Percentiles rank a stretch among this genome's conserved stretches.
These are phyloP conservation scores for Mythimna lalbum DNA, from an alignment of 2,888 invertebrate species.

Conservation along the genomic window DNA sequence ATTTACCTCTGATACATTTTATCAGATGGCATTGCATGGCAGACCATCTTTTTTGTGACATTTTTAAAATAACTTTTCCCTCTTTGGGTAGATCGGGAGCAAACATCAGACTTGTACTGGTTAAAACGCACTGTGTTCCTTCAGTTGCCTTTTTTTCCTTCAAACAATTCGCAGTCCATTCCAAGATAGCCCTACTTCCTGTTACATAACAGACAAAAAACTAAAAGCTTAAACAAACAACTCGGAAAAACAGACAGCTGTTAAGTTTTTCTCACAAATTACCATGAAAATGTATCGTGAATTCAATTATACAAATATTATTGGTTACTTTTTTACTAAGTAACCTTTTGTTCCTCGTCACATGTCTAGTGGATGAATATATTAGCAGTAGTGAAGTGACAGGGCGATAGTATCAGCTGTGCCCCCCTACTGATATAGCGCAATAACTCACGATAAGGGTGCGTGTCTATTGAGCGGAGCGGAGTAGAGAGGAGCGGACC, in stretches of 20 bases:
- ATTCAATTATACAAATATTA: conserved; percentile 44
- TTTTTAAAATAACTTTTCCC: too few species aligned
- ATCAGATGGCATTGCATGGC: too few species aligned
- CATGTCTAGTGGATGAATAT: conserved; percentile 30
- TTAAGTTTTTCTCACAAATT: conserved; percentile 34
- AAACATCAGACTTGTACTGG: too few species aligned
- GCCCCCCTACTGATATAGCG: conserved; percentile 42
- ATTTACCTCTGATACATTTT: too few species aligned
- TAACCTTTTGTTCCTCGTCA: conserved; percentile 50
- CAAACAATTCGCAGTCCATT: too few species aligned
- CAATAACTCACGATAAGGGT: conserved; percentile 41
- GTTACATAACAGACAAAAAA: conserved; percentile 3
- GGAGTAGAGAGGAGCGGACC: too few species aligned
- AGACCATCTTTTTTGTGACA: too few species aligned
- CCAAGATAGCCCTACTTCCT: background rate
- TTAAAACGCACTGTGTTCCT: too few species aligned
- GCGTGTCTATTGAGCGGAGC: too few species aligned
- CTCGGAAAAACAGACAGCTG: conserved; percentile 41
- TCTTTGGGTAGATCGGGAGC: too few species aligned
- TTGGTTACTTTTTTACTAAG: conserved; percentile 35
- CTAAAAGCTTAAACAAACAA: conserved; percentile 23
- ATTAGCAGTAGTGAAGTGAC: conserved; percentile 14
- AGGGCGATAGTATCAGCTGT: conserved; percentile 41
- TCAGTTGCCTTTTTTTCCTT: too few species aligned
- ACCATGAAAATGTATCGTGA: conserved; percentile 42